Evolutionary conservation across 2,113 vertebrate species (phyloP), one percentile per base, ranked within the genome.

Genomic region (Callospermophilus lateralis): DNA sequence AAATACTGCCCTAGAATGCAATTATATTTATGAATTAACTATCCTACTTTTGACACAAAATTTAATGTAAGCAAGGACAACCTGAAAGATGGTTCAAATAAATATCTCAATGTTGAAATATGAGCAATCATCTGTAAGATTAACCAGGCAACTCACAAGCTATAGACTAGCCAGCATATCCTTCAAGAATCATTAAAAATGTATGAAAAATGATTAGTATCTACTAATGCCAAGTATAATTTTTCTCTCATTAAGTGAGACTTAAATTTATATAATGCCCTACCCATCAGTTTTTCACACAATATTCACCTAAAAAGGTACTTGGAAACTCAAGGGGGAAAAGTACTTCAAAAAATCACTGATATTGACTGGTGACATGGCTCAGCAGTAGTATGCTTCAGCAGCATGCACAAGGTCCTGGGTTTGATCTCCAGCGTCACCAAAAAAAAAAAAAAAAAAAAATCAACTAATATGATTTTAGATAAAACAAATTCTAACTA

Each of bases 401-500:
- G 8, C 3, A 63, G 61, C 61, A 28, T 28, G 61, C 65, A 34
- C 65, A 67, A n/a, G 34, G 34, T 7, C 32, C 30, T n/a, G 32
- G 16, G 67, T 70, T n/a, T 12, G 32, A 70, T 17, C 32, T 32
- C 6, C 34, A 70, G 16, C 1, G 10, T 63, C 61, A 24, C 22
- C 58, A 61, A 5, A 61, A 32, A 34, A 4, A 68, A 12, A 61
- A 32, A 34, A 4, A 68, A 12, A 39, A 61, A 61, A 86, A 86
- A 67, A 63, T 32, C 12, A 19, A 90, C 73, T 84, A 84, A 61
- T 79, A 58, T 65, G 53, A 58, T 34, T 87, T 92, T 39, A 92
- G 61, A 42, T 70, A 96, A 90, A 81, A 93, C 11, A 48, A 10
- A 86, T 78, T 80, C 84, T 89, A 85, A 73, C 51, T 92, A 74